Conservation (phyloP, 2,113 vertebrate genomes). For the Gadus chalcogrammus region DNA sequence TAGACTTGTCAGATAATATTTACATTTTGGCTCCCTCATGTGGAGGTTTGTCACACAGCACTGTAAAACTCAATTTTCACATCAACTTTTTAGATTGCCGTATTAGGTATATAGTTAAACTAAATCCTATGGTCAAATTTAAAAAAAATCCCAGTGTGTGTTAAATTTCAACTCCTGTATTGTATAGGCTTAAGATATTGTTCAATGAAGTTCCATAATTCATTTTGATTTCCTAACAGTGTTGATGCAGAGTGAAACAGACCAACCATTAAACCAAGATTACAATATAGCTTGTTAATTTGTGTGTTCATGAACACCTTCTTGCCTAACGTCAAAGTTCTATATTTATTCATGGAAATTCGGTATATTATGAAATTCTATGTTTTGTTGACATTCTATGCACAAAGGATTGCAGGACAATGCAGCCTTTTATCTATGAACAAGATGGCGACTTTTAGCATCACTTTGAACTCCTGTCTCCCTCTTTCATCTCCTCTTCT, state of each 20-base stretch:
- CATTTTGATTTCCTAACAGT: constrained; percentile 40
- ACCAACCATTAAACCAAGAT: constrained; percentile 53
- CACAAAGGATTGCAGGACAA: too few relatives aligned
- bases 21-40: constrained; percentile 57
- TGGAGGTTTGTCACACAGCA: constrained; percentile 40
- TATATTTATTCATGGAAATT: too few relatives aligned
- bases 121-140: constrained; percentile 21
- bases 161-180: constrained; percentile 32
- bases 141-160: constrained; percentile 25
- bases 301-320: constrained; percentile 12
- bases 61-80: constrained; percentile 48
- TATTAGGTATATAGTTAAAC: constrained; percentile 7
- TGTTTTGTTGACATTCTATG: too few relatives aligned
- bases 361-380: too few relatives aligned
- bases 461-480: too few relatives aligned
- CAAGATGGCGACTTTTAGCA: too few relatives aligned
- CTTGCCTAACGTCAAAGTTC: too few relatives aligned
- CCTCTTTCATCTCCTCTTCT: too few relatives aligned
- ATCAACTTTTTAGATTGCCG: constrained; percentile 56
- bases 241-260: constrained; percentile 43
- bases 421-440: too few relatives aligned
- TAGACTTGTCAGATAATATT: constrained; percentile 55
- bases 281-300: constrained; percentile 27
- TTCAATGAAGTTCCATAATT: constrained; percentile 38
- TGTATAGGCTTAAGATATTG: constrained; percentile 33